Percentiles rank a stretch among this genome's conserved stretches.
These are phyloP conservation scores for Drosophila nasuta DNA, from an alignment of 1,140 invertebrate genomes.

Conservation along the genomic window DNA sequence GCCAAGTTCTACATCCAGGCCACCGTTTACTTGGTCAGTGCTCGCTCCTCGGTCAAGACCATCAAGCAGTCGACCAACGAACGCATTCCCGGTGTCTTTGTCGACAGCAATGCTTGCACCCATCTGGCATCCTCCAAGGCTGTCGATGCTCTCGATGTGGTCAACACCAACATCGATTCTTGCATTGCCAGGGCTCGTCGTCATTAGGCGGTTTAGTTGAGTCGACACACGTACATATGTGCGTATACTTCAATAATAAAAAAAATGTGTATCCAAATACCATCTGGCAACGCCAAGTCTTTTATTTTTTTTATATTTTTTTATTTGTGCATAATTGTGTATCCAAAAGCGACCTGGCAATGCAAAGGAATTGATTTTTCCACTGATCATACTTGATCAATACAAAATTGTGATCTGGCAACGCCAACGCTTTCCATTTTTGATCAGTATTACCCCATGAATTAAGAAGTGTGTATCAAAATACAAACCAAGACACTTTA, in stretches of 20 bases:
- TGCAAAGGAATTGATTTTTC: too few relatives aligned
- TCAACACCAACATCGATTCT: conserved; percentile 55
- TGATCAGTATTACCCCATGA: too few relatives aligned
- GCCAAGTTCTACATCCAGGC: conserved; percentile 56
- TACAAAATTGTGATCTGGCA: too few relatives aligned
- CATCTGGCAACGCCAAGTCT: not conserved
- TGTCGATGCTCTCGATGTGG: conserved; percentile 48
- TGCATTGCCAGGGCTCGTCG: conserved; percentile 39
- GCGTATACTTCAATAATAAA: not conserved
- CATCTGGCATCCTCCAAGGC: conserved; percentile 61
- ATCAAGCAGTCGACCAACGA: conserved; percentile 61
- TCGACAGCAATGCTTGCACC: conserved; percentile 68
- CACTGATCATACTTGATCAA: too few relatives aligned
- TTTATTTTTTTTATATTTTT: not conserved
- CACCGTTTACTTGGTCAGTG: conserved; percentile 57
- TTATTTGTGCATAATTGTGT: too few relatives aligned
- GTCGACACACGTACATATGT: not conserved
- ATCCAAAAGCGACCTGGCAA: too few relatives aligned
- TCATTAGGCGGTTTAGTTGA: not conserved
- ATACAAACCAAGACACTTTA: too few relatives aligned
- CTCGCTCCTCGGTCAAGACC: conserved; percentile 68
- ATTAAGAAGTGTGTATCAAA: too few relatives aligned
- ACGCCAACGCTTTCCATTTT: too few relatives aligned
- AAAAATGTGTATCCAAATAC: not conserved
- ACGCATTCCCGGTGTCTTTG: conserved; percentile 64